Conservation (phyloP, 2,113 vertebrate genomes). For the Collichthys lucidus region DNA sequence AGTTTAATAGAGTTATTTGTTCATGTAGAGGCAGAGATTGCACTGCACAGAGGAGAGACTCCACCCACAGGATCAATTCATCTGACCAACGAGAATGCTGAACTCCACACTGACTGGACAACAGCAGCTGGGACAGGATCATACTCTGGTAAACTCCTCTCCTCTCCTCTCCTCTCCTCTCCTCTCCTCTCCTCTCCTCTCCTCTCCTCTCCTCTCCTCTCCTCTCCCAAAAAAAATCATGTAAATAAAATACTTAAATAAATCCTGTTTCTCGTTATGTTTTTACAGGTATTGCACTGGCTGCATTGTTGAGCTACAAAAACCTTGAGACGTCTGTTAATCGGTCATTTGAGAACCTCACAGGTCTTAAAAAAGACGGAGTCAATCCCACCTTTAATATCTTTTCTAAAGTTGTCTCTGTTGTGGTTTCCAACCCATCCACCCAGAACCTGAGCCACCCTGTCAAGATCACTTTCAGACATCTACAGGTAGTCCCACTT, state of each 20-base stretch:
- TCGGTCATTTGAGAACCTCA: constrained; percentile 64
- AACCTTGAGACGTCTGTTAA: constrained; percentile 68
- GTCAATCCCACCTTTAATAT: constrained; percentile 45
- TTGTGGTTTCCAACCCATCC: constrained; percentile 82
- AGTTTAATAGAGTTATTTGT: background rate
- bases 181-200: background rate
- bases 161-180: background rate
- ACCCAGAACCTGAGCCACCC: constrained; percentile 67
- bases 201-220: background rate
- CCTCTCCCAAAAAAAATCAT: too few species aligned
- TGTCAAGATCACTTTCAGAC: constrained; percentile 81
- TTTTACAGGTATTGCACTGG: constrained; percentile 76
- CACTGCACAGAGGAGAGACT: constrained; percentile 60
- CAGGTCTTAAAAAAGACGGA: background rate
- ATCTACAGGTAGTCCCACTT: constrained; percentile 64
- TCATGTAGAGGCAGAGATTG: constrained; percentile 79
- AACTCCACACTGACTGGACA: constrained; percentile 83
- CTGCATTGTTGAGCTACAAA: constrained; percentile 83
- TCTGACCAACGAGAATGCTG: constrained; percentile 68
- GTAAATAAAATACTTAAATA: background rate
- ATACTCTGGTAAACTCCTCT: constrained; percentile 66
- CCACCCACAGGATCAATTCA: constrained; percentile 52
- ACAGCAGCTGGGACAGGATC: constrained; percentile 52
- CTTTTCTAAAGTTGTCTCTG: constrained; percentile 79
- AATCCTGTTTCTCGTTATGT: background rate